Conservation (phyloP, 1,140 invertebrate genomes). For the Pomacea maculata region DNA sequence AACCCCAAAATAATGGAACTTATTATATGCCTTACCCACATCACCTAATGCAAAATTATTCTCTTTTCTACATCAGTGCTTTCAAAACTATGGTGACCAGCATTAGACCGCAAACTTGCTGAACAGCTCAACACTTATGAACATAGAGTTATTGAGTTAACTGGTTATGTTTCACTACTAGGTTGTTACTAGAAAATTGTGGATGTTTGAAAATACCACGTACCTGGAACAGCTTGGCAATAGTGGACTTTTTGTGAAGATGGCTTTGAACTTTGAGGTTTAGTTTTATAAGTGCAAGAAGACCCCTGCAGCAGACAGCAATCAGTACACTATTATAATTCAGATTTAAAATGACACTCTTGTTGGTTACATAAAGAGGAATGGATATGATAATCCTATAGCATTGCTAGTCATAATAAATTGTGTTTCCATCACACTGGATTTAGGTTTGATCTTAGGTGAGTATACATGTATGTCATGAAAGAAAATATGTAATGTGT, state of each 20-base stretch:
- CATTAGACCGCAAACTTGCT: background rate
- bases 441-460: no score
- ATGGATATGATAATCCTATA: no score
- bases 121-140: background rate
- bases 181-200: background rate
- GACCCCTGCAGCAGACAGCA: constrained; percentile 9
- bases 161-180: background rate
- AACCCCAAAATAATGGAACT: no score
- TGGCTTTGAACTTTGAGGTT: constrained; percentile 3
- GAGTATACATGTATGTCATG: no score
- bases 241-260: background rate
- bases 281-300: constrained; percentile 4
- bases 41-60: no score
- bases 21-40: no score
- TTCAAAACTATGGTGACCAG: background rate
- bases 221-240: constrained; percentile 18
- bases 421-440: no score
- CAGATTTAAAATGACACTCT: background rate
- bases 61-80: no score
- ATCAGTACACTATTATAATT: background rate
- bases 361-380: no score
- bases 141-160: background rate
- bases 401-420: no score
- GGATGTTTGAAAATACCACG: background rate
- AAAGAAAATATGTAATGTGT: no score